These are phyloP conservation scores for Cyclargus thomasi DNA, from an alignment of 1,140 invertebrate genomes.

Conservation along the genomic window DNA sequence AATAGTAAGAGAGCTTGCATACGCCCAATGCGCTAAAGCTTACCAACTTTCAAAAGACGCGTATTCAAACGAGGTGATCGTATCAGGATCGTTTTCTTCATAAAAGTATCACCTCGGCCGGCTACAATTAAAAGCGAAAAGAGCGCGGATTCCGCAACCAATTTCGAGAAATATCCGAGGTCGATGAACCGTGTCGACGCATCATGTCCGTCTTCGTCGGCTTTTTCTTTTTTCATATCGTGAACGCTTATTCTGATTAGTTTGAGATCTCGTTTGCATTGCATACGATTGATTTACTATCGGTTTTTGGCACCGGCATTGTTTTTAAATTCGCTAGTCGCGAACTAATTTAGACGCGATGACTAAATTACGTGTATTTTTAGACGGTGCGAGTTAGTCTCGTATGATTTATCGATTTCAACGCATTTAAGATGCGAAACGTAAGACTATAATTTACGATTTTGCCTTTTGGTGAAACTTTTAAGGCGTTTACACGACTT, in stretches of 20 bases:
- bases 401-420: conserved; percentile 1
- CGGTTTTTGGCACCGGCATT: neutral
- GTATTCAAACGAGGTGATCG: neutral
- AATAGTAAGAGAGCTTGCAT: neutral
- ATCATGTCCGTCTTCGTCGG: conserved; percentile 55
- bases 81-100: conserved; percentile 6
- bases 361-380: neutral
- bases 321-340: neutral
- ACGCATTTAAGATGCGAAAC: neutral
- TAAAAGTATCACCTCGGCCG: conserved; percentile 63
- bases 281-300: neutral
- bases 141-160: conserved; percentile 64
- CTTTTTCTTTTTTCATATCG: conserved; percentile 53
- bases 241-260: conserved; percentile 23
- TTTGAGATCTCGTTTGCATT: neutral
- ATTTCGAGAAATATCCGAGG: conserved; percentile 73
- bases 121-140: conserved; percentile 71
- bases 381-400: neutral
- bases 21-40: neutral
- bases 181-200: conserved; percentile 64
- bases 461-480: neutral
- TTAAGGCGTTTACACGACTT: neutral
- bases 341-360: neutral
- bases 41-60: neutral
- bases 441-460: neutral